These are phyloP conservation scores for Umimayanthus chanpuru DNA, from an alignment of 92 coral and sea anemone species.

Conservation along the genomic window DNA sequence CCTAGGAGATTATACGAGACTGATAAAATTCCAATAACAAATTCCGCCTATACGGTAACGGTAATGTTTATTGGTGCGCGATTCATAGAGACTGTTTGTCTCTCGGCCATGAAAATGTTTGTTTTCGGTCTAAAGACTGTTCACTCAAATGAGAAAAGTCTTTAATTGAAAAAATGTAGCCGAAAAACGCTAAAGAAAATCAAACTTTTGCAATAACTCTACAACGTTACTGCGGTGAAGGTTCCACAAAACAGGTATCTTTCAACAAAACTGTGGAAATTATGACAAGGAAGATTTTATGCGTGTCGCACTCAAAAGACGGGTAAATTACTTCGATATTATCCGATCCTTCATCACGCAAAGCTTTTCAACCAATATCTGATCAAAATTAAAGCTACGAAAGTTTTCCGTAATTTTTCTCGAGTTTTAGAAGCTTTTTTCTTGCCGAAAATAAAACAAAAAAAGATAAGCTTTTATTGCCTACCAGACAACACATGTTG, in stretches of 20 bases:
- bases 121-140: conserved; percentile 12
- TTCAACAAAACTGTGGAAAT: conserved; percentile 33
- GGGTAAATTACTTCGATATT: not conserved
- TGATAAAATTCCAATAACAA: conserved; percentile 46
- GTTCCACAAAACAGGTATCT: conserved; percentile 29
- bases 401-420: not conserved
- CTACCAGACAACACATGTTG: conserved; percentile 33
- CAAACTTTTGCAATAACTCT: not conserved
- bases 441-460: not conserved
- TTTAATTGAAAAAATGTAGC: conserved; percentile 20
- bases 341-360: not conserved
- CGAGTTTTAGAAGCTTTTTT: not conserved
- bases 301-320: conserved; percentile 21
- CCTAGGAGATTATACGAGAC: conserved; percentile 41
- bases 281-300: conserved; percentile 39
- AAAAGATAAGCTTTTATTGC: conserved; percentile 38
- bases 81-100: conserved; percentile 19
- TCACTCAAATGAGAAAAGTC: conserved; percentile 8
- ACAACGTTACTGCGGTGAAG: conserved; percentile 13
- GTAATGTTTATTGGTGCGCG: conserved; percentile 32
- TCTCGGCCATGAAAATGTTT: conserved; percentile 22
- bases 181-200: conserved; percentile 6
- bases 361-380: conserved; percentile 1
- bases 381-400: not conserved
- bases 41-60: conserved; percentile 15